Base-by-base conservation (phyloP, 2,113 vertebrate genomes). In the Chrysochloris asiatica region DNA sequence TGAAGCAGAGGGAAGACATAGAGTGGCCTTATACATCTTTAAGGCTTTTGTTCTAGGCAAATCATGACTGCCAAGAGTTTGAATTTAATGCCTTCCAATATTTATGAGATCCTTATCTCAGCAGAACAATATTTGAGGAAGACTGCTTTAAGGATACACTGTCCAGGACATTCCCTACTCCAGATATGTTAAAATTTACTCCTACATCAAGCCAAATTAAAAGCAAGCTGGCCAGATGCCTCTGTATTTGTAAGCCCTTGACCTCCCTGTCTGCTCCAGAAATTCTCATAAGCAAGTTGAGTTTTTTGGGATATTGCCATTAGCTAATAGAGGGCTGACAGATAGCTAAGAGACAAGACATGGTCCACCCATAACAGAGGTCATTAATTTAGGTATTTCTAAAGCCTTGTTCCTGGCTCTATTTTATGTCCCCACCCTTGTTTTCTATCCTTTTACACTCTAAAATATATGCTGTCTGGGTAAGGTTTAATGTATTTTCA, bases 101-200 rank as follows among this genome's bases (percentile, higher is more conserved):
- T 88, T 90, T 88, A 86, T 9, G 4, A 90, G 80, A 11, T 1
- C 71, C 63, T 79, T 80, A 69, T 76, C 76, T 90, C 76, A 48
- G 50, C 63, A 95, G 38, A 83, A 78, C 86, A 95, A 36, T 76
- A 76, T 56, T 59, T 45, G 88, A 94, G 67, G 65, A 93, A 78
- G 77, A 43, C 1, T 73, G 45, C 65, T 63, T 83, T 78, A 88
- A 88, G 67, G 77, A 88, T 79, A 71, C 71, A 81, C 7, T 33
- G 75, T 77, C 79, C 90, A 88, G 61, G 47, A 80, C 28, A 16
- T 73, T 93, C 85, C 91, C 43, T 85, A 36, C 65, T 91, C 78
- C 43, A 76, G 72, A 76, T 88, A 75, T 11, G 75, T 83, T 95
- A n/a, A 83, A 48, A 80, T 83, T 38, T 59, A 54, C 56, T 92